Percentiles rank a stretch among this genome's conserved stretches.
These are phyloP conservation scores for Lordiphosa andalusiaca DNA, from an alignment of 2,888 invertebrate species.

Conservation along the genomic window DNA sequence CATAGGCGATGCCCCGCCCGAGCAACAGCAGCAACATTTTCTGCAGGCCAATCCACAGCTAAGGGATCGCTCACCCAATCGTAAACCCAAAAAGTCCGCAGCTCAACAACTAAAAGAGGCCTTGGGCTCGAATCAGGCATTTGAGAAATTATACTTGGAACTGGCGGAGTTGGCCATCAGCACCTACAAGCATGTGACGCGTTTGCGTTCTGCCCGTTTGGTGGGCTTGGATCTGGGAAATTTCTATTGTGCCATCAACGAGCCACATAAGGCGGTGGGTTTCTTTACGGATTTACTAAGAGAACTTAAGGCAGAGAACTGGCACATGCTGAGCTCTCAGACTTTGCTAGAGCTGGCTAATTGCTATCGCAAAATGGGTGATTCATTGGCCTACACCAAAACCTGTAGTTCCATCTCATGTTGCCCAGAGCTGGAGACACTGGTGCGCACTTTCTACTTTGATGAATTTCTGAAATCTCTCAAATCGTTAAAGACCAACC, in stretches of 20 bases:
- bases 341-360: constrained; percentile 91
- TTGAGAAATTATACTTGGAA: constrained; percentile 95
- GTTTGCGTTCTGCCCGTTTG: constrained; percentile 89
- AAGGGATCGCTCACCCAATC: constrained; percentile 81
- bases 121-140: constrained; percentile 92
- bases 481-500: constrained; percentile 76
- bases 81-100: constrained; percentile 81
- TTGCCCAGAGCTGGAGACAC: constrained; percentile 87
- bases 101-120: constrained; percentile 94
- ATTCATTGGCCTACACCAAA: constrained; percentile 86
- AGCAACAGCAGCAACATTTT: constrained; percentile 62
- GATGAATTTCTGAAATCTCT: constrained; percentile 89
- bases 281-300: constrained; percentile 93
- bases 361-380: constrained; percentile 90
- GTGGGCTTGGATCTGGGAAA: constrained; percentile 94
- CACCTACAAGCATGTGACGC: constrained; percentile 95
- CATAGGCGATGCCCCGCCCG: constrained; percentile 88
- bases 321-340: constrained; percentile 90
- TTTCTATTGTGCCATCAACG: constrained; percentile 92
- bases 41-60: constrained; percentile 76
- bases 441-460: constrained; percentile 88
- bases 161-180: constrained; percentile 97
- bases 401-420: constrained; percentile 90
- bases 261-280: constrained; percentile 93
- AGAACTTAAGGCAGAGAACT: constrained; percentile 92